These are phyloP conservation scores for Xenopus borealis DNA, from an alignment of 2,113 vertebrate species.

Conservation along the genomic window DNA sequence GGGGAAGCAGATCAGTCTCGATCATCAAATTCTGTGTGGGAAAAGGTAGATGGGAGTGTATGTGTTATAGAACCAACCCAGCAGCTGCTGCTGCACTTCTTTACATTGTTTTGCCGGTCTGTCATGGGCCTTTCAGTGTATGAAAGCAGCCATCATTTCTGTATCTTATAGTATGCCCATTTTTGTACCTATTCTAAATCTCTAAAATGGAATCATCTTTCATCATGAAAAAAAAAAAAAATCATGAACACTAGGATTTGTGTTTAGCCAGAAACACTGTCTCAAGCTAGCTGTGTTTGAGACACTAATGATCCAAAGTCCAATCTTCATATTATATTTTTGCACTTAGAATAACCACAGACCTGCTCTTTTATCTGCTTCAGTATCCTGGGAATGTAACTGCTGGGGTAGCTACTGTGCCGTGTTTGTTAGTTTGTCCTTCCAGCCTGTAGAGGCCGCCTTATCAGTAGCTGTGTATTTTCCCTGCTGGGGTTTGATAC, in stretches of 20 bases:
- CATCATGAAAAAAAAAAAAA: no score
- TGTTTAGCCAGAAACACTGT: no score
- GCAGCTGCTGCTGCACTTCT: neutral
- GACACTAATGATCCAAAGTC: neutral
- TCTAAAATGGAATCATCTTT: no score
- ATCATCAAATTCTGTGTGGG: neutral
- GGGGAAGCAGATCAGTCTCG: neutral
- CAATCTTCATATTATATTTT: neutral
- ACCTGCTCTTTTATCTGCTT: neutral
- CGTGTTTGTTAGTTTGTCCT: constrained; percentile 34
- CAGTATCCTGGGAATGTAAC: constrained; percentile 18
- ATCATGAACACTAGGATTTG: no score
- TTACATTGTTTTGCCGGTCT: neutral
- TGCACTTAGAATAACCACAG: neutral
- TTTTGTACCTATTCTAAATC: no score
- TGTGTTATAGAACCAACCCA: neutral
- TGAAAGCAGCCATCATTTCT: no score
- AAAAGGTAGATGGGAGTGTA: neutral
- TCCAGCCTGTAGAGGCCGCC: constrained; percentile 71
- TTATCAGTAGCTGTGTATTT: constrained; percentile 89
- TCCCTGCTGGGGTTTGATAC: constrained; percentile 95
- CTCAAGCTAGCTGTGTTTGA: no score
- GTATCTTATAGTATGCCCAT: no score
- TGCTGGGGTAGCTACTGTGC: constrained; percentile 39
- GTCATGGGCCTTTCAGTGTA: neutral